Evolutionary conservation across 2,888 invertebrate species (phyloP), one percentile per base, ranked within the genome.

Genomic region (Oscheius sp.): DNA sequence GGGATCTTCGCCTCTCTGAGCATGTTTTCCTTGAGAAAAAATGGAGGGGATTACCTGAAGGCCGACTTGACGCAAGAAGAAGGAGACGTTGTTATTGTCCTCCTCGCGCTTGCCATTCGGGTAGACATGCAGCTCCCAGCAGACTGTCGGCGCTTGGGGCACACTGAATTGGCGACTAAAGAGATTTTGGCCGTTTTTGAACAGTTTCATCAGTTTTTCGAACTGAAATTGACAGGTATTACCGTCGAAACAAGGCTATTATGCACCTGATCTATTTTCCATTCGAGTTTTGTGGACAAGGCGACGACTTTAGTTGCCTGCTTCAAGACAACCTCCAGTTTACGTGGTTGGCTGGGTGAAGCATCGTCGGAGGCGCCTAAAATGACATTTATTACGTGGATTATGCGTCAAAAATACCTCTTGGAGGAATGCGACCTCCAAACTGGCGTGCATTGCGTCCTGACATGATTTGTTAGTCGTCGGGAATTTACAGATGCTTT

Each of bases 101-200:
- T 88, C 88, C 55, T 88, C 87, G 1, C 88, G 79, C 65, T 88
- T 88, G 11, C 88, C 88, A 65, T 88, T 88, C 37, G 88, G 88
- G 79, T 88, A 88, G 0, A 88, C 85, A 68, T 88, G 87, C 65
- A 88, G 70, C 70, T 88, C 88, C 88, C 88, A 88, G 29, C 83
- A 78, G n/a, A 88, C 86, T 1, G 80, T 80, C 3, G 86, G 79
- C 1, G 84, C 86, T 57, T 82, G 82, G 13, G 85, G 83, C 13
- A 83, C 83, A 10, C 82, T 81, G 73, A 88, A 88, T 73, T 84
- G 85, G 33, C 82, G 76, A 42, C 83, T 82, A 32, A 86, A 81
- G 47, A 88, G 74, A 74, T 85, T 85, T 47, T 86, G 82, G 4
- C 85, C 85, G 77, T 86, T 86, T 68, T 86, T 87, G 70, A 82